phyloP scores from a whole-genome alignment of 1,140 invertebrate genomes.

The fruit fly (Drosophila melanogaster) region Release_6_plus_ISO1_MT NT_033779.5:19179501-19180000 shows the following conservation, averaged over 20 bases:
- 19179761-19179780: not conserved
- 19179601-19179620: conserved; percentile 74
- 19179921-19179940: no score
- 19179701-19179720: conserved; percentile 84
- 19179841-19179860: no score
- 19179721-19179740: conserved; percentile 81
- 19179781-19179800: no score
- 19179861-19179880: no score
- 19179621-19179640: conserved; percentile 81
- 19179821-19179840: not conserved
- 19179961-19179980: conserved; percentile 83
- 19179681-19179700: conserved; percentile 68
- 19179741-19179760: conserved; percentile 82
- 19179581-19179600: conserved; percentile 51
- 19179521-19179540: conserved; percentile 59
- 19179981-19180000: conserved; percentile 28
- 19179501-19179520: conserved; percentile 70
- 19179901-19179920: no score
- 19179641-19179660: conserved; percentile 82
- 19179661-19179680: conserved; percentile 70
- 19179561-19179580: conserved; percentile 83
- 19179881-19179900: no score
- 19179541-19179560: conserved; percentile 83
- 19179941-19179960: not conserved
- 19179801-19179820: not conserved